Evolutionary conservation across 1,140 invertebrate genomes (phyloP), one percentile per base, ranked within the genome.

Genomic region (Papilio polytes): DNA sequence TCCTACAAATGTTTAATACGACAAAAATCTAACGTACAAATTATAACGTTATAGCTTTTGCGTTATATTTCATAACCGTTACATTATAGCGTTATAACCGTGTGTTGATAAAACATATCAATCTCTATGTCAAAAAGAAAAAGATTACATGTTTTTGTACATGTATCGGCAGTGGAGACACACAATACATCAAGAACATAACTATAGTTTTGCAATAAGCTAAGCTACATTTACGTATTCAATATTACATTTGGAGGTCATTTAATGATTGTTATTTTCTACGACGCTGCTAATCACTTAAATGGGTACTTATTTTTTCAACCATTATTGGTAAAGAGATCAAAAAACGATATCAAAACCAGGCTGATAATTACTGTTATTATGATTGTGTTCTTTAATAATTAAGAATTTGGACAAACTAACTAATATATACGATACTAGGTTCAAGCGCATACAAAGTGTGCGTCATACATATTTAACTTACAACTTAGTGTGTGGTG

Each of bases 401-500:
- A 20, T 56, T 56, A 20, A 1, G 9, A 56, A 56, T 56, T 56
- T 56, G 6, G n/a, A 56, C 53, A 56, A 56, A 56, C 12, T 48
- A 13, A 48, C 36, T 4, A 56, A 56, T n/a, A n/a, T n/a, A n/a
- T n/a, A n/a, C 8, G 18, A 8, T 36, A 72, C 4, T 78, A 79
- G 72, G 80, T 79, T 80, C 78, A 80, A 80, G 15, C 74, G 80
- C 85, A 83, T 81, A 85, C 83, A 82, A 85, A 86, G 76, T 73
- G 48, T 78, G 76, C 76, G 76, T 78, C 76, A 78, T 1, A 53
- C 53, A 2, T 15, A 56, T 78, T 78, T 20, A 26, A 36, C 76
- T 53, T 77, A 12, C 26, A 77, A 31, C 48, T 56, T 76, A 76
- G 74, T 76, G 78, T 74, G 84, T 85, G 86, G 78, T 74, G 84